These are phyloP conservation scores for Esox lucius DNA, from an alignment of 2,797 vertebrate genomes.

Conservation along the genomic window DNA sequence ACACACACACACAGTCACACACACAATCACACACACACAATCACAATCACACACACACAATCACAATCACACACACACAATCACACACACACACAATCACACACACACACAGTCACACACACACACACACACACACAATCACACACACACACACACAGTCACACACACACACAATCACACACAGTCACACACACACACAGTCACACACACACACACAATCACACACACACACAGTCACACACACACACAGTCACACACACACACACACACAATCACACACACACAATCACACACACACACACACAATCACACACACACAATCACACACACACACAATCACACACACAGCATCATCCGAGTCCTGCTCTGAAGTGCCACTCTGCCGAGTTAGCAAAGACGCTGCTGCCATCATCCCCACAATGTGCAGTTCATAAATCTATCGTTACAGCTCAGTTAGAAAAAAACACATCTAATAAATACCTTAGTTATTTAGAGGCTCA, in stretches of 20 bases:
- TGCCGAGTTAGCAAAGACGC: constrained; percentile 53
- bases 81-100: constrained; percentile 25
- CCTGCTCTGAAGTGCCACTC: constrained; percentile 54
- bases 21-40: constrained; percentile 31
- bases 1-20: no score
- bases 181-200: constrained; percentile 27
- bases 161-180: constrained; percentile 31
- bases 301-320: constrained; percentile 27
- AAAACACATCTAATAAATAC: constrained; percentile 10
- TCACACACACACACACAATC: constrained; percentile 25
- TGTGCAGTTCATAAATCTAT: constrained; percentile 52
- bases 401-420: constrained; percentile 28
- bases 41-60: constrained; percentile 26
- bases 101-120: constrained; percentile 30
- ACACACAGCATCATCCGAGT: constrained; percentile 41
- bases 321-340: constrained; percentile 31
- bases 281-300: constrained; percentile 27
- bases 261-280: constrained; percentile 30
- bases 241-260: constrained; percentile 20
- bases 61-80: constrained; percentile 30
- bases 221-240: constrained; percentile 31
- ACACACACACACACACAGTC: constrained; percentile 22
- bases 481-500: constrained; percentile 53
- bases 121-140: constrained; percentile 29
- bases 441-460: constrained; percentile 56